phyloP scores from a whole-genome alignment of 92 coral and sea anemone genomes.

The Epizoanthus ramosus region DNA sequence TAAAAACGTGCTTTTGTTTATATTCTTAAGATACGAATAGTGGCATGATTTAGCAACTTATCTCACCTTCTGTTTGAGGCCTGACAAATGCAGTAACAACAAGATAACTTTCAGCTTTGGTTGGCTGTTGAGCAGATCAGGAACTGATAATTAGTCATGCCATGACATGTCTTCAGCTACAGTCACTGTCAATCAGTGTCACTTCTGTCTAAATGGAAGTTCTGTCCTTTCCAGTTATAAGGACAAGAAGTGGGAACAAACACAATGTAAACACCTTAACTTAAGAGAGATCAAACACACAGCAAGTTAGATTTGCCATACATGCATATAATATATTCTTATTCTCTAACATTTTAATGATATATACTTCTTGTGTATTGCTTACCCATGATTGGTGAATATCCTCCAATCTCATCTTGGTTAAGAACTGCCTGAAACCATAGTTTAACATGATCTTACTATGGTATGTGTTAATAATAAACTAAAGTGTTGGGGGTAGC shows the following conservation, averaged over 20 bases:
- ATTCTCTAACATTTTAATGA: background rate
- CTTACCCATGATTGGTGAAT: conserved; percentile 88
- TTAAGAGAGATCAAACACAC: background rate
- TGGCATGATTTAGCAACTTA: too few species aligned
- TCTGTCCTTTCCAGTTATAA: too few species aligned
- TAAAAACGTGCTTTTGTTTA: too few species aligned
- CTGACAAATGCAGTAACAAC: conserved; percentile 73
- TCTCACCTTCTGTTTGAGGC: conserved; percentile 75
- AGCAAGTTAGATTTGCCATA: background rate
- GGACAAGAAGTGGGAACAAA: too few species aligned
- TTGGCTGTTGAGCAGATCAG: conserved; percentile 51
- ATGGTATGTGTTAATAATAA: too few species aligned
- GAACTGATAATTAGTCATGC: too few species aligned
- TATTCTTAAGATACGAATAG: too few species aligned
- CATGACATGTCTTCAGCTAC: too few species aligned
- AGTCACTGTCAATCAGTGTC: too few species aligned
- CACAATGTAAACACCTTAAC: too few species aligned
- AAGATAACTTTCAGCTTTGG: conserved; percentile 70
- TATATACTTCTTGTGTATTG: background rate
- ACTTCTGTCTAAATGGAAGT: too few species aligned
- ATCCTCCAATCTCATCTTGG: conserved; percentile 84
- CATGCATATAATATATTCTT: background rate
- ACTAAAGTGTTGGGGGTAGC: too few species aligned
- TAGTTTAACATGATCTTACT: background rate
- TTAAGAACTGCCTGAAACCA: conserved; percentile 63